Conservation (phyloP, 2,113 vertebrate genomes). For the Oreochromis aureus region DNA sequence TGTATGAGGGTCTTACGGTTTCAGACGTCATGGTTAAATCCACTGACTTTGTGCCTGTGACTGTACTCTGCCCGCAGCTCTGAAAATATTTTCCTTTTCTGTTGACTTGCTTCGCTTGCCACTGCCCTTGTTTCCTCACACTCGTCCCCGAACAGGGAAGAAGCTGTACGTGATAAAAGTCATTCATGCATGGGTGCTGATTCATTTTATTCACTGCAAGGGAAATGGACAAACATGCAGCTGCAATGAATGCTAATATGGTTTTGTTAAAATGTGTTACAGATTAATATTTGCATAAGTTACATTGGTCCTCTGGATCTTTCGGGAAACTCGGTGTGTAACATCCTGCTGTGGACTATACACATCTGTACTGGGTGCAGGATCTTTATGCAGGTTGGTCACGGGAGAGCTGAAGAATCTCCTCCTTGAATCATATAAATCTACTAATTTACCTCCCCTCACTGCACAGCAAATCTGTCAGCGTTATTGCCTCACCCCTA, state of each 20-base stretch:
- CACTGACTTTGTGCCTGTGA: conserved; percentile 23
- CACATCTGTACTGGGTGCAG: background rate
- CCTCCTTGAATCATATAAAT: conserved; percentile 21
- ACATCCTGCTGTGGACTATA: background rate
- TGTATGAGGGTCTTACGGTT: conserved; percentile 40
- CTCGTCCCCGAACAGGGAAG: background rate
- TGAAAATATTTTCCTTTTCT: conserved; percentile 26
- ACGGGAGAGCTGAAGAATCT: background rate
- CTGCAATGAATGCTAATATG: background rate
- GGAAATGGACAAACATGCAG: background rate
- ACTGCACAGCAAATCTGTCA: conserved; percentile 22
- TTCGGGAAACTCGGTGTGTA: background rate
- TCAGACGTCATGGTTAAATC: conserved; percentile 46
- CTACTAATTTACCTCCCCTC: background rate
- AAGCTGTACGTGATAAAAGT: background rate
- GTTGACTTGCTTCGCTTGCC: background rate
- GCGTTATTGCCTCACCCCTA: conserved; percentile 1
- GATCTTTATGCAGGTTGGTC: conserved; percentile 36
- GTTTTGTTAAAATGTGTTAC: background rate
- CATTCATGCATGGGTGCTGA: background rate
- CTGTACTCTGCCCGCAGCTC: conserved; percentile 10
- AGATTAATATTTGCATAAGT: background rate
- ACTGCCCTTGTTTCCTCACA: background rate
- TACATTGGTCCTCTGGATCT: background rate
- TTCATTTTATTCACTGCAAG: background rate